These are phyloP conservation scores for Phenganax subtilis DNA, from an alignment of 92 coral and sea anemone genomes.

Conservation along the genomic window DNA sequence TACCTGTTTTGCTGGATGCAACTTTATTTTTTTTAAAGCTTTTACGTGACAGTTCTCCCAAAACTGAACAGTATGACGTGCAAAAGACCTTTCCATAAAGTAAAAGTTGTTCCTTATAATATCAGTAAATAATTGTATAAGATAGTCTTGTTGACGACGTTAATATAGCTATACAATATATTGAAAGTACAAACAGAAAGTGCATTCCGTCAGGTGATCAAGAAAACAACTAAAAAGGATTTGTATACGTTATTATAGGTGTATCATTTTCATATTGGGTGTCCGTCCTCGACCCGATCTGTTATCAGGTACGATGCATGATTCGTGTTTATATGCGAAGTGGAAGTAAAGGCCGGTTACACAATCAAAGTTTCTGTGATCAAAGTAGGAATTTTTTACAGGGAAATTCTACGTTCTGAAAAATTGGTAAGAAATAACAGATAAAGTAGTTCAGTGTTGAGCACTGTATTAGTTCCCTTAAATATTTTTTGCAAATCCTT, in stretches of 20 bases:
- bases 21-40: background rate
- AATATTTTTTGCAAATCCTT: background rate
- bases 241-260: background rate
- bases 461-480: background rate
- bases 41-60: conserved; percentile 31
- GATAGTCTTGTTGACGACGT: too few species aligned
- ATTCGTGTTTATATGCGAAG: background rate
- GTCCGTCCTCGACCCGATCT: conserved; percentile 26
- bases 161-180: background rate
- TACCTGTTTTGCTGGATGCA: background rate
- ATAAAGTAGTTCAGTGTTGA: background rate
- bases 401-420: background rate
- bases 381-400: too few species aligned
- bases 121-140: background rate
- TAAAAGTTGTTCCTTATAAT: background rate
- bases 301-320: conserved; percentile 13
- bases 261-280: conserved; percentile 37
- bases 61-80: conserved; percentile 33
- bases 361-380: background rate
- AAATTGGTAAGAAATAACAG: too few species aligned
- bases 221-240: too few species aligned
- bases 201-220: background rate
- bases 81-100: conserved; percentile 37
- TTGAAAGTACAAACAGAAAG: background rate
- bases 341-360: too few species aligned